Percentiles rank a stretch among this genome's conserved stretches.
Conservation (phyloP, 1,140 invertebrate genomes). For the Leptinotarsa undecemlineata region DNA sequence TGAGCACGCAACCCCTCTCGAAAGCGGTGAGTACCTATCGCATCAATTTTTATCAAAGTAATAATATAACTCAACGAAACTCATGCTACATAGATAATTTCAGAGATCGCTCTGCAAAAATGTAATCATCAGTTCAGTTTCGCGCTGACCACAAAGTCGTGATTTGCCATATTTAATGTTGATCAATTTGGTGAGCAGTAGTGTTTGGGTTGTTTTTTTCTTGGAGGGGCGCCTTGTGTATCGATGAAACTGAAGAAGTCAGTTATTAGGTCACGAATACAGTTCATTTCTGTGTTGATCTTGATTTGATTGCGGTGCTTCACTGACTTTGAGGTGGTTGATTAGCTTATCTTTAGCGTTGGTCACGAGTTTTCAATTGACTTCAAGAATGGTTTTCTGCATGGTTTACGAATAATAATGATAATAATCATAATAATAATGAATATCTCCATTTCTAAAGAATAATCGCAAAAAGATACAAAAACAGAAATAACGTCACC, state of each 20-base stretch:
- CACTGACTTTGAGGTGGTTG: no score
- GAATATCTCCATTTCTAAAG: no score
- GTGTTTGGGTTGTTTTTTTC: neutral
- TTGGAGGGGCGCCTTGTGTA: neutral
- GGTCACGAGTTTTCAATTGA: no score
- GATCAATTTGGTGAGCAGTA: neutral
- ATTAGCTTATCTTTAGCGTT: no score
- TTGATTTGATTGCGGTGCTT: neutral
- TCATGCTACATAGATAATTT: neutral
- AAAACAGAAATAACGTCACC: no score
- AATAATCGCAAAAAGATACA: no score
- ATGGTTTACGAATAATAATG: no score
- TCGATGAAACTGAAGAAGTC: neutral
- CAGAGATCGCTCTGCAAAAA: neutral
- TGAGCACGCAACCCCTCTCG: neutral
- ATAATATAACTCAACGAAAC: neutral
- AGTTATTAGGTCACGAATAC: neutral
- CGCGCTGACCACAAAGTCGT: neutral
- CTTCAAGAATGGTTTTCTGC: no score
- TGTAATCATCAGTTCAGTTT: slow-evolving; percentile 6
- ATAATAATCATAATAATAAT: no score
- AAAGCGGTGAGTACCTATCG: neutral
- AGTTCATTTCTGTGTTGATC: neutral
- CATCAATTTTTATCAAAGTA: neutral
- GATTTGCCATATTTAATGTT: slow-evolving; percentile 8